These are phyloP conservation scores for Leucophora obtusa DNA, from an alignment of 2,888 invertebrate species.

Conservation along the genomic window DNA sequence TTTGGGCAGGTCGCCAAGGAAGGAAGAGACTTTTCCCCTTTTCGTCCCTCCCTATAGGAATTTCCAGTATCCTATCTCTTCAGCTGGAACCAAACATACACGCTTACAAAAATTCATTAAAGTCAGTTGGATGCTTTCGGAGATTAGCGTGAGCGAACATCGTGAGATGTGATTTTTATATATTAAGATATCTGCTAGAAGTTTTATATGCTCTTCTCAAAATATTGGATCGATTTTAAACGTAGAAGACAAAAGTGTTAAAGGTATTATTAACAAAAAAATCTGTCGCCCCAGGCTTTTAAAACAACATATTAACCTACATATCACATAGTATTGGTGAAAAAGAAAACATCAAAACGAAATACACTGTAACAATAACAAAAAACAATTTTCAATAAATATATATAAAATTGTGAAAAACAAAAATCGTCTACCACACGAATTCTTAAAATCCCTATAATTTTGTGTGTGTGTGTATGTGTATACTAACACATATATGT, in stretches of 20 bases:
- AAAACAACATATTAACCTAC: conserved; percentile 44
- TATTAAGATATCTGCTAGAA: too few relatives aligned
- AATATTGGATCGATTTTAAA: too few relatives aligned
- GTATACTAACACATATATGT: background rate
- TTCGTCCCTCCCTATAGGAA: too few relatives aligned
- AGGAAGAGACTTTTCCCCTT: too few relatives aligned
- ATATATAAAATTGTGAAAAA: background rate
- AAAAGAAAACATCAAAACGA: conserved; percentile 22
- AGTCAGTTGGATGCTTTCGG: too few relatives aligned
- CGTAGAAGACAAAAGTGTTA: conserved; percentile 15
- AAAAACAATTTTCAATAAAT: conserved; percentile 27
- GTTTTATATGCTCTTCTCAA: too few relatives aligned
- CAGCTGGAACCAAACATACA: too few relatives aligned
- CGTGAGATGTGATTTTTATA: too few relatives aligned
- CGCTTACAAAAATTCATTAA: too few relatives aligned
- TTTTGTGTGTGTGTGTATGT: conserved; percentile 6
- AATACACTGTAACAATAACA: conserved; percentile 12
- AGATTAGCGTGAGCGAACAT: too few relatives aligned
- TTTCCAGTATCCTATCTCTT: too few relatives aligned
- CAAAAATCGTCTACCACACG: conserved; percentile 9
- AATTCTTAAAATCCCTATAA: conserved; percentile 47
- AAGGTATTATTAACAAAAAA: conserved; percentile 19
- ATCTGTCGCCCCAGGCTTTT: conserved; percentile 21
- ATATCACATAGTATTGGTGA: conserved; percentile 16
- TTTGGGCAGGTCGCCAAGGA: too few relatives aligned